Evolutionary conservation across 1,140 invertebrate genomes (phyloP).

Genomic region (Cheumatopsyche charites): DNA sequence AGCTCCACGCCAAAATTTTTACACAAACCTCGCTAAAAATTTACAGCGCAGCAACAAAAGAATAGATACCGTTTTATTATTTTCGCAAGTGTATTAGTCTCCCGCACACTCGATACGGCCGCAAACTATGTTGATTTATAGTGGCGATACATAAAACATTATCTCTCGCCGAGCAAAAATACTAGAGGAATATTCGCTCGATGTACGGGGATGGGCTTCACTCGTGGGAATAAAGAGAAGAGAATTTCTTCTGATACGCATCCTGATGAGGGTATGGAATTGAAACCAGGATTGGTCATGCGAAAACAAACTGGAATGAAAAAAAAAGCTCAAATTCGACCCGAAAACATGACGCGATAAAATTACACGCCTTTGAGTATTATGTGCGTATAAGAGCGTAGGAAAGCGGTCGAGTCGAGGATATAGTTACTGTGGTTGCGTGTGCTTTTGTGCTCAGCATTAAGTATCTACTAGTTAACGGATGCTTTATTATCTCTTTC

Average conservation of each 20-base stretch:
- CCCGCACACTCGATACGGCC: no score
- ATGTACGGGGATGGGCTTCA: background rate
- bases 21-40: no score
- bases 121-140: conserved; percentile 4
- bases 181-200: no score
- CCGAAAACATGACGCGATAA: background rate
- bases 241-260: conserved; percentile 1
- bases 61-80: background rate
- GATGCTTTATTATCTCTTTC: no score
- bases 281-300: conserved; percentile 6
- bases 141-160: conserved; percentile 19
- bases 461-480: no score
- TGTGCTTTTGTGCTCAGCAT: no score
- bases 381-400: no score
- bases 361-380: background rate
- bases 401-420: no score
- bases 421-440: no score
- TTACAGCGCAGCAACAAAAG: no score
- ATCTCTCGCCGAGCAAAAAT: background rate
- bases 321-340: background rate
- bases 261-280: conserved; percentile 11
- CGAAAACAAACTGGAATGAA: background rate
- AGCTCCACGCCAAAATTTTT: no score
- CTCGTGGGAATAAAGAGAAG: background rate
- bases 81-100: no score